Evolutionary conservation across 2,797 vertebrate genomes (phyloP), one percentile per base, ranked within the genome.

Genomic region (Hyperoplus lanceolatus): DNA sequence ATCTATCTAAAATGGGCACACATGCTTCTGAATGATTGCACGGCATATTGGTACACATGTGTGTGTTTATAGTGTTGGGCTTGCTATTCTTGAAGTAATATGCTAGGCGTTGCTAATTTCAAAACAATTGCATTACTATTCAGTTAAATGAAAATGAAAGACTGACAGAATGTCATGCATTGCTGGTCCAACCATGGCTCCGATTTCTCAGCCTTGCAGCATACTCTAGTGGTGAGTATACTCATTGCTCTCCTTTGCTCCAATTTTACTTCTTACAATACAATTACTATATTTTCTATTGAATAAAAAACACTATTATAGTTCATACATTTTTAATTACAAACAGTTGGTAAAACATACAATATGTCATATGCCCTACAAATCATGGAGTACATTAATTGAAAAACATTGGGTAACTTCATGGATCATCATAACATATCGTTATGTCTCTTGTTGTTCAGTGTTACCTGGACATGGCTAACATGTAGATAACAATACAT

Each of bases 141-240:
- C 29, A 29, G 29, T 29, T 3, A 29, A 29, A 29, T 29, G 29
- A 29, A 29, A 29, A 29, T 29, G 29, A 29, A 29, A 29, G 29
- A 29, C 29, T 29, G 29, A 29, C 29, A 29, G 29, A 29, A 29
- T 3, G 29, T 29, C 29, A 29, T 29, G 29, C 29, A 29, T 4
- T 46, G 10, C 45, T 46, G 13, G 46, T 46, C 12, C 5, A 5
- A 5, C 1, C 4, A 29, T 29, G 2, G 0, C 36, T 65, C 4
- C 36, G 3, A 29, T 39, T 16, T 41, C 49, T 53, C 39, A 42
- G 36, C 36, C 21, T 53, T 36, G 15, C 49, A 72, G 59, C 3
- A 2, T 50, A n/a, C 70, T 62, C 58, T 72, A 49, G 48, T 61
- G 57, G 69, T 56, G 6, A 50, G 10, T 7, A 45, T 7, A 11